These are phyloP conservation scores for Chionis minor DNA, from an alignment of 2,113 vertebrate species.

Conservation along the genomic window DNA sequence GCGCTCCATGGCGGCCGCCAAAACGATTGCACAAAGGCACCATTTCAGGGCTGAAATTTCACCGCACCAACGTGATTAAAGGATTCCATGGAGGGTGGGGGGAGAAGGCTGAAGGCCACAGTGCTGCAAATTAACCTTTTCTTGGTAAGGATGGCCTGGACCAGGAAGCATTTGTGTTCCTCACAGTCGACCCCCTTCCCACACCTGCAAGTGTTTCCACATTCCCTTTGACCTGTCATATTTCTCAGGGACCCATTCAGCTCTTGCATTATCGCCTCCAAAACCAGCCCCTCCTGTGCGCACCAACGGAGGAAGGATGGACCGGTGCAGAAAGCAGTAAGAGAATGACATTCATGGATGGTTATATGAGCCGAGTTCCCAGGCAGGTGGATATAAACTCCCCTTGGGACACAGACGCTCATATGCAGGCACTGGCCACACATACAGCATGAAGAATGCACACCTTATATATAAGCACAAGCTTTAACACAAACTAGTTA, in stretches of 20 bases:
- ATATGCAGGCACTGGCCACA: neutral
- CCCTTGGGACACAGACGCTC: neutral
- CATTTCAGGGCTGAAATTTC: conserved; percentile 87
- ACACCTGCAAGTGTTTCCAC: neutral
- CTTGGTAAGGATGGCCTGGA: conserved; percentile 38
- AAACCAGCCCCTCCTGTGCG: neutral
- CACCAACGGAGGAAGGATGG: neutral
- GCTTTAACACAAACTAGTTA: neutral
- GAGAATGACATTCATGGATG: neutral
- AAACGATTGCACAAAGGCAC: conserved; percentile 81
- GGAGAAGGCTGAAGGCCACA: conserved; percentile 66
- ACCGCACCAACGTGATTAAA: conserved; percentile 85
- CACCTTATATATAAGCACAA: neutral
- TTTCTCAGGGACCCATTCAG: neutral
- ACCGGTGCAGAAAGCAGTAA: neutral
- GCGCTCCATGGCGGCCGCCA: conserved; percentile 75
- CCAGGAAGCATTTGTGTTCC: neutral
- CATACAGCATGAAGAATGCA: neutral
- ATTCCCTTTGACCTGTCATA: neutral
- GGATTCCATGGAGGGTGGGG: conserved; percentile 75
- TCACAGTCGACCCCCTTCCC: neutral
- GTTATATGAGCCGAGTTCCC: neutral
- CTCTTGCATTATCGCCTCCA: neutral
- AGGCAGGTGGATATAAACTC: neutral
- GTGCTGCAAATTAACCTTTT: conserved; percentile 74